Base-by-base conservation (phyloP, 1,140 invertebrate species). In the Orchesella cincta region DNA sequence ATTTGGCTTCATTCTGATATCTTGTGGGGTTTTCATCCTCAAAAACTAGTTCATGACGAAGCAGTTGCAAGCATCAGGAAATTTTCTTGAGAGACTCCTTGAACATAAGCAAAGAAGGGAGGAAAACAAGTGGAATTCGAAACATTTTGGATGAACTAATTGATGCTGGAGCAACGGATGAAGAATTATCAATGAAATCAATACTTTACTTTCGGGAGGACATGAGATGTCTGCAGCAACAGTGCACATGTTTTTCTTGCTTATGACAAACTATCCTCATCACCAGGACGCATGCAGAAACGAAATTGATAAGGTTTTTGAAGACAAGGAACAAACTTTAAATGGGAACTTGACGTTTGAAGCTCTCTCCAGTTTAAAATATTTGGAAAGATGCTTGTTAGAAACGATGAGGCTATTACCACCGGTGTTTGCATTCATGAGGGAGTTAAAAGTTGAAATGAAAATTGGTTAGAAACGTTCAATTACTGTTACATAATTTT, bases 321-420 rank as follows among this genome's bases (percentile, higher is more conserved):
- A 67, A 5, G 31, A 67, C 28, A 29, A 29, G 31, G 14, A 67
- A 12, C 1, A 31, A 5, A 5, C 33, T 67, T 5, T 18, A 57
- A 57, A 57, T 57, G 54, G 87, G 36, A 80, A 81, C n/a, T 81
- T 85, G 16, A 87, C 85, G 2, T 82, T 84, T 57, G 86, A 88
- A 1, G 88, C 89, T 78, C 76, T 90, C 3, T 84, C 83, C 52
- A 83, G 88, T 35, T 81, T 90, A 81, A 86, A 85, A 52, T 88
- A 87, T 80, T 76, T 87, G n/a, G 87, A 88, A 74, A 84, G 84
- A 52, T 85, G 84, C 33, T 78, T 88, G 36, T 88, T 84, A 73
- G 84, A 85, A 77, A 73, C 82, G 2, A 70, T 85, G 8, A 76
- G 85, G 34, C 73, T 86, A 1, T 88, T 83, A 78, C 88, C 88